A percentile compares a stretch with the other conserved stretches of the same genome.
Evolutionary conservation across 2,113 vertebrate species (phyloP).

Genomic region (Pipa parva): DNA sequence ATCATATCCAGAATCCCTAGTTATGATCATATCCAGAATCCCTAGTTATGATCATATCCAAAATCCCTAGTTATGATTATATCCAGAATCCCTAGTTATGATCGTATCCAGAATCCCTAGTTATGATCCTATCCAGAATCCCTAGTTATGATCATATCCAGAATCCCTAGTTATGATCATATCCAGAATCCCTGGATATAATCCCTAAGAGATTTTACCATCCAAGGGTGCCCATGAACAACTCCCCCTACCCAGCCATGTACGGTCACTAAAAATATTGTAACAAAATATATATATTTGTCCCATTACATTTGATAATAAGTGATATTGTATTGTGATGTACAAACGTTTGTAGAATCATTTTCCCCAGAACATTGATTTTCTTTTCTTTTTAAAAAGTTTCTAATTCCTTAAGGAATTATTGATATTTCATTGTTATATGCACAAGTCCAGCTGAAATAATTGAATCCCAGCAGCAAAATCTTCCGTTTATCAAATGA

Average conservation of each 20-base stretch:
- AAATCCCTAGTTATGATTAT: too few species aligned
- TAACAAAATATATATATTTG: background rate
- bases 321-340: constrained; percentile 5
- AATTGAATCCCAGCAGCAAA: constrained; percentile 11
- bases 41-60: too few species aligned
- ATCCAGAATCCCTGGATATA: too few species aligned
- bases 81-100: too few species aligned
- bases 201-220: too few species aligned
- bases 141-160: too few species aligned
- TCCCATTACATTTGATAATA: background rate
- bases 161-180: too few species aligned
- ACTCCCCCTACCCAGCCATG: background rate
- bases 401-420: constrained; percentile 1
- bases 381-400: constrained; percentile 18
- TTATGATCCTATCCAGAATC: too few species aligned
- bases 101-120: too few species aligned
- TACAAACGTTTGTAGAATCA: background rate
- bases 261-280: background rate
- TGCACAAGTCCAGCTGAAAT: constrained; percentile 17
- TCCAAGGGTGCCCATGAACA: background rate
- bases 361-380: constrained; percentile 6
- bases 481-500: background rate
- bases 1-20: too few species aligned
- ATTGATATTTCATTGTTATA: constrained; percentile 22
- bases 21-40: too few species aligned